Base-by-base conservation (phyloP, 2,113 vertebrate species). In the Notothenia coriiceps region DNA sequence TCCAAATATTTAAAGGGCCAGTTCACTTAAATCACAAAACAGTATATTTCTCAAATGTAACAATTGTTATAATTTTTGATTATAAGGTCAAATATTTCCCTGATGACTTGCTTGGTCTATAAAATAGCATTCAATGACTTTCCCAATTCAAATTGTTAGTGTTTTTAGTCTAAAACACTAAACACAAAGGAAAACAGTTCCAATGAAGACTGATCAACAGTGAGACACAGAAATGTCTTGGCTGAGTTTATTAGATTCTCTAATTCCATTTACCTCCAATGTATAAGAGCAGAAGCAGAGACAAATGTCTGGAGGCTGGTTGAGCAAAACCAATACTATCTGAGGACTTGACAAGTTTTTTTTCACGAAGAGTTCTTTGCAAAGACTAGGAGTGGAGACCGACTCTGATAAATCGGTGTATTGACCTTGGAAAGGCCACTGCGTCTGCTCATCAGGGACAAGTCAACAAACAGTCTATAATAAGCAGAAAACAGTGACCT, bases 391-490 rank as follows among this genome's bases (percentile, higher is more conserved):
- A 35, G 14, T 71, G 62, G 22, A 14, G 4, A 11, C 11, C 10
- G 9, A 18, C 40, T 79, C 49, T 71, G 57, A 78, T 60, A 17
- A 54, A 52, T 52, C 14, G 14, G 14, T 33, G 63, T 55, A 74
- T 9, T 52, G 74, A 75, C 77, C 77, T 79, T 65, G 50, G 57
- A 59, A 79, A 70, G n/a, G 61, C 56, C 43, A 25, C n/a, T 3
- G 25, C 2, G 50, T 49, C 65, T 6, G 2, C 47, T 10, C 20
- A 82, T 76, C 51, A 62, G 5, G 25, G 44, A 84, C 49, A 75
- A 57, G 47, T n/a, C 47, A 63, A 70, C 50, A 77, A 70, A 73
- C 49, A 72, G 43, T 51, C 43, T 10, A 22, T n/a, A 66, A 57
- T 54, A 50, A 64, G 5, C 55, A 46, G 10, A 76, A 51, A 46